Conservation (phyloP, 2,888 invertebrate species). For the Parochlus steinenii region DNA sequence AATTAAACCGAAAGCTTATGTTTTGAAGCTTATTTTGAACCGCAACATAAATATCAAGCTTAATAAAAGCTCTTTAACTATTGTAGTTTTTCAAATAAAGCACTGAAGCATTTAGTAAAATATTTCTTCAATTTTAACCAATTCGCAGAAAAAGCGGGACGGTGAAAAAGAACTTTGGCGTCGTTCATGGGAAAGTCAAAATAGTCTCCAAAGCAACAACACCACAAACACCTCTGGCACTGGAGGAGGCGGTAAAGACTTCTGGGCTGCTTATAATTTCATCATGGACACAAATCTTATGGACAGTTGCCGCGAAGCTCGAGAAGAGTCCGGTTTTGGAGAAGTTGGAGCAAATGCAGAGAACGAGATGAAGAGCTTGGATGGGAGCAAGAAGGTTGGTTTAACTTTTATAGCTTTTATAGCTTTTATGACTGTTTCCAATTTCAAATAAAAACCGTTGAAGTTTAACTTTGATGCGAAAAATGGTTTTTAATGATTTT, state of each 20-base stretch:
- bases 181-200: constrained; percentile 60
- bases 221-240: constrained; percentile 24
- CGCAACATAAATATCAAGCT: too few species aligned
- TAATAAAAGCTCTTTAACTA: background rate
- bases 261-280: constrained; percentile 87
- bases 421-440: too few species aligned
- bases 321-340: constrained; percentile 26
- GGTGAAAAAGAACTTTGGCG: constrained; percentile 52
- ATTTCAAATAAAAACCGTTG: too few species aligned
- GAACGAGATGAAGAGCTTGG: constrained; percentile 3
- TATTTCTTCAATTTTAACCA: constrained; percentile 3
- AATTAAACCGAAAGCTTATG: too few species aligned
- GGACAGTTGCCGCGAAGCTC: constrained; percentile 60
- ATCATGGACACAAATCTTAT: constrained; percentile 91
- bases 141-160: constrained; percentile 28
- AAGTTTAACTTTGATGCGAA: too few species aligned
- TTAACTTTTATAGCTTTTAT: too few species aligned
- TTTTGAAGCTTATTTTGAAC: too few species aligned
- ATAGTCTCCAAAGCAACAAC: constrained; percentile 38
- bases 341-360: constrained; percentile 1
- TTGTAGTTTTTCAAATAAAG: constrained; percentile 1
- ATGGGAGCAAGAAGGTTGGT: too few species aligned
- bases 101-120: background rate
- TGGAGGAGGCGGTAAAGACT: constrained; percentile 72
- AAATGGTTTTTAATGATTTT: too few species aligned